A percentile compares a stretch with the other conserved stretches of the same genome.
phyloP scores from a whole-genome alignment of 2,888 invertebrate species.

The Antheraea yamamai region DNA sequence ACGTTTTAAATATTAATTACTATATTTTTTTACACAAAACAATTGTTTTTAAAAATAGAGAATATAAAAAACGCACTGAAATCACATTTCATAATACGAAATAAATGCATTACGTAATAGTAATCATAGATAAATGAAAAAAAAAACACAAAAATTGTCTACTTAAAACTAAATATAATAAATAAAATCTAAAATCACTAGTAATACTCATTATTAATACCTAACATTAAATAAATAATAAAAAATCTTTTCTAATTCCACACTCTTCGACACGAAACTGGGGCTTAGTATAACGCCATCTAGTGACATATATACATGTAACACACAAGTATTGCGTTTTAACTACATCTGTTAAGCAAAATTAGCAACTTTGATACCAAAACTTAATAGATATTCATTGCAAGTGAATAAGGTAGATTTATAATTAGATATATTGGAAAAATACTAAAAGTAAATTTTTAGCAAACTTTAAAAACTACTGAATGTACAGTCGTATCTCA shows the following conservation, averaged over 20 bases:
- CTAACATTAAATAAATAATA: slow-evolving; percentile 31
- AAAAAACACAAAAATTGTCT: slow-evolving; percentile 43
- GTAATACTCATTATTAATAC: slow-evolving; percentile 68
- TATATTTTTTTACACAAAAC: slow-evolving; percentile 21
- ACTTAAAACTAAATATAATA: slow-evolving; percentile 60
- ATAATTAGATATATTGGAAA: too few species aligned
- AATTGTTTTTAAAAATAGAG: slow-evolving; percentile 23
- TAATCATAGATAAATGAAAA: slow-evolving; percentile 20
- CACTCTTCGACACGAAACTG: too few species aligned
- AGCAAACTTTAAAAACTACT: too few species aligned
- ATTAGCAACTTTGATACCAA: too few species aligned
- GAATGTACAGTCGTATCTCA: too few species aligned
- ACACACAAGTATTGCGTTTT: too few species aligned
- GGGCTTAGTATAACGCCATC: too few species aligned
- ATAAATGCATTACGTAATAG: slow-evolving; percentile 56
- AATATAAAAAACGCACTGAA: slow-evolving; percentile 27
- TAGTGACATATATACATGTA: too few species aligned
- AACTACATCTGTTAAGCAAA: too few species aligned
- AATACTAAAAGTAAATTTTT: too few species aligned
- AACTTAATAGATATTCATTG: too few species aligned
- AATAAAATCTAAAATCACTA: slow-evolving; percentile 51
- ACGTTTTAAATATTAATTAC: neutral
- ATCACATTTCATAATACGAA: slow-evolving; percentile 39
- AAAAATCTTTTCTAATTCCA: neutral
- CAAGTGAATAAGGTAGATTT: too few species aligned